Percentiles rank a stretch among this genome's conserved stretches.
Evolutionary conservation across 2,888 invertebrate genomes (phyloP).

Genomic region (Polydrusus cervinus): DNA sequence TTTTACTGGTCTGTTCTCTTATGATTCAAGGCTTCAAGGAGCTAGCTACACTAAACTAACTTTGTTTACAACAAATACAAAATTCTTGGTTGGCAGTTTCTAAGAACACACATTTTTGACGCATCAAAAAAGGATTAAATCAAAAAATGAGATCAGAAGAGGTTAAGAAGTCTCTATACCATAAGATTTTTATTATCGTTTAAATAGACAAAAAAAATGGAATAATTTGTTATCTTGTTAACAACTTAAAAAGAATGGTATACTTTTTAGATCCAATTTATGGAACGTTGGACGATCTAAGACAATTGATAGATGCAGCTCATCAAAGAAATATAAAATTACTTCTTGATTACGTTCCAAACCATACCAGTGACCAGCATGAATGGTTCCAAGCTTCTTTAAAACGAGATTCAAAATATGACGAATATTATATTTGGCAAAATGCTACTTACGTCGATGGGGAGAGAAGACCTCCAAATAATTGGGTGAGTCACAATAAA

Average conservation of each 20-base stretch:
- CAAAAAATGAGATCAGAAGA: no score
- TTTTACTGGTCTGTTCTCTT: no score
- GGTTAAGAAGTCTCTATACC: no score
- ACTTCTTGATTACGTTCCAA: constrained; percentile 31
- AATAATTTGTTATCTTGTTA: no score
- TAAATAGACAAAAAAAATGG: no score
- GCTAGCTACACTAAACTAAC: no score
- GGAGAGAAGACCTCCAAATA: constrained; percentile 25
- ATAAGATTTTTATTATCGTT: no score
- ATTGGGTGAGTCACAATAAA: constrained; percentile 25
- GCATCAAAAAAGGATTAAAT: no score
- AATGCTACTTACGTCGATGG: constrained; percentile 20
- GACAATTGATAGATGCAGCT: constrained; percentile 62
- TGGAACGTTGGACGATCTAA: constrained; percentile 84
- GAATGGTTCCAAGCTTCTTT: constrained; percentile 31
- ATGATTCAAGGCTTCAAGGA: no score
- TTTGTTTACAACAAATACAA: no score
- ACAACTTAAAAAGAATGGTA: background rate
- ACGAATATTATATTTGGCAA: constrained; percentile 26
- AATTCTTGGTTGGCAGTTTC: no score
- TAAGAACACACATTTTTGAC: no score
- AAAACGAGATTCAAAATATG: constrained; percentile 15
- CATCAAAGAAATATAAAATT: constrained; percentile 24
- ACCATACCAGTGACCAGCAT: constrained; percentile 37
- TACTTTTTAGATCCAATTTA: constrained; percentile 75